A percentile compares a stretch with the other conserved stretches of the same genome.
phyloP scores from a whole-genome alignment of 1,140 invertebrate species.

The Drosophila setifemur region DNA sequence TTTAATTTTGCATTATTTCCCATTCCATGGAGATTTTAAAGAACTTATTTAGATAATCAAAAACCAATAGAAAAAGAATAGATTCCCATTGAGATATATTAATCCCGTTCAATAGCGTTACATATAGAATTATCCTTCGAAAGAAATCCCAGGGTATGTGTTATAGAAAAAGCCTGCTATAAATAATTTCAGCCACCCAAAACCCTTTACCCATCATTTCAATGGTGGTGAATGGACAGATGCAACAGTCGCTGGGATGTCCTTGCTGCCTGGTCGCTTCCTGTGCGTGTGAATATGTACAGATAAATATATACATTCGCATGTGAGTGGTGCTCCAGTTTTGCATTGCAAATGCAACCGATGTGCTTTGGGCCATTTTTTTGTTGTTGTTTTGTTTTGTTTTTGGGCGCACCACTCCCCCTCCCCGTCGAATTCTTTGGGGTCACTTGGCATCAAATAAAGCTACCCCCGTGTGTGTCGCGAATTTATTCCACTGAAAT shows the following conservation, averaged over 20 bases:
- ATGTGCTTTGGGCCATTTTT: constrained; percentile 32
- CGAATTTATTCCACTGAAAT: constrained; percentile 33
- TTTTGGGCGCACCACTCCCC: not conserved
- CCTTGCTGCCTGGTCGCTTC: constrained; percentile 45
- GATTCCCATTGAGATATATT: too few species aligned
- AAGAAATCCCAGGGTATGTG: constrained; percentile 14
- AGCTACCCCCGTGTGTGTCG: constrained; percentile 1
- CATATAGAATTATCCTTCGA: too few species aligned
- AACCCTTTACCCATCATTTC: constrained; percentile 6
- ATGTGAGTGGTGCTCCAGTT: constrained; percentile 60
- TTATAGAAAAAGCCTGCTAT: constrained; percentile 11
- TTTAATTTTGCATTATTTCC: too few species aligned
- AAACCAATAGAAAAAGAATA: too few species aligned
- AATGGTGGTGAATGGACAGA: constrained; percentile 11
- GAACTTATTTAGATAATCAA: too few species aligned
- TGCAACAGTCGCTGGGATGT: constrained; percentile 51
- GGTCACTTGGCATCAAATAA: constrained; percentile 50
- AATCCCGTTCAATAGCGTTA: too few species aligned
- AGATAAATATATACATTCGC: too few species aligned
- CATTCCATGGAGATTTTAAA: too few species aligned
- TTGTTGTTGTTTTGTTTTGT: not conserved
- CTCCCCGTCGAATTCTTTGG: constrained; percentile 16
- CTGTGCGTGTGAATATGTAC: constrained; percentile 59
- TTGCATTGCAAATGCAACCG: constrained; percentile 56
- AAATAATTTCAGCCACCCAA: constrained; percentile 28